These are phyloP conservation scores for Sclerodermus sp. DNA, from an alignment of 2,888 invertebrate genomes.

Conservation along the genomic window DNA sequence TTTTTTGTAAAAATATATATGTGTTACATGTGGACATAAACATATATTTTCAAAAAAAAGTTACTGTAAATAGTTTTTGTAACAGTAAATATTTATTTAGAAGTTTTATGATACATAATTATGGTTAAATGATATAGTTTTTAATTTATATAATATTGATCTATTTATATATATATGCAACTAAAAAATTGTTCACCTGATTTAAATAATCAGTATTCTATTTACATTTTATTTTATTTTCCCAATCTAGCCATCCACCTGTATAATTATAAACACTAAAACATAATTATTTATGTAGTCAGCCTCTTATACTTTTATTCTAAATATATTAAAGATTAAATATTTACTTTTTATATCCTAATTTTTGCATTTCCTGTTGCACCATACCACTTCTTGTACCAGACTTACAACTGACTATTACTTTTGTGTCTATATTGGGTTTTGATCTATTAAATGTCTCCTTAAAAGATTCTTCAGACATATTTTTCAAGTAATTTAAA, in stretches of 20 bases:
- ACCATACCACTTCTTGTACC: conserved; percentile 69
- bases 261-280: conserved; percentile 63
- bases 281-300: conserved; percentile 28
- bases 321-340: conserved; percentile 15
- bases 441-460: conserved; percentile 63
- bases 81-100: not conserved
- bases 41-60: not conserved
- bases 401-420: conserved; percentile 72
- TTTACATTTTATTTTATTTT: conserved; percentile 35
- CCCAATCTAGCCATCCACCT: conserved; percentile 67
- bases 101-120: no score
- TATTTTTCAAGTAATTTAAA: conserved; percentile 54
- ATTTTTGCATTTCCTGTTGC: conserved; percentile 61
- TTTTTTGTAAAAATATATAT: not conserved
- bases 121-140: no score
- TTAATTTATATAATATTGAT: not conserved
- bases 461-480: conserved; percentile 62
- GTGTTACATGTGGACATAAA: not conserved
- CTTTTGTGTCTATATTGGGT: conserved; percentile 62
- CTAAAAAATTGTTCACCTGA: not conserved
- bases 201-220: not conserved
- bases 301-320: not conserved
- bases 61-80: conserved; percentile 1
- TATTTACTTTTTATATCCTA: conserved; percentile 67
- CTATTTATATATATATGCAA: not conserved